A percentile compares a stretch with the other conserved stretches of the same genome.
Evolutionary conservation across 2,888 invertebrate genomes (phyloP).

Genomic region (Saturnia pavonia): DNA sequence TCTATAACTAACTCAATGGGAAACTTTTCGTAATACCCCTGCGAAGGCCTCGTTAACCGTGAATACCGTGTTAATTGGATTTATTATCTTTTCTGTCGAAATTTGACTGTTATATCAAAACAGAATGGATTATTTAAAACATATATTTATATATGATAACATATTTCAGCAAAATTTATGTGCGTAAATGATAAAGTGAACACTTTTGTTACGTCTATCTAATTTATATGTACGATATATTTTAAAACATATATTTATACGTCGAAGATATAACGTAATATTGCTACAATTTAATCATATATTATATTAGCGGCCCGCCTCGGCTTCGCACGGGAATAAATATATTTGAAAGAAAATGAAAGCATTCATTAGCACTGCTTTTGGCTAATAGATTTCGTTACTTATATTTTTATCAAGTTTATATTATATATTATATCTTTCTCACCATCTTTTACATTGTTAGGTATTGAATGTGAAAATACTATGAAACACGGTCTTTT

Average conservation of each 20-base stretch:
- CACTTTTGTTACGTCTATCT: neutral
- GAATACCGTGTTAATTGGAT: conserved; percentile 23
- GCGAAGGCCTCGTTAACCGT: conserved; percentile 17
- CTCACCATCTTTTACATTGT: no score
- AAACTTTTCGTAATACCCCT: conserved; percentile 24
- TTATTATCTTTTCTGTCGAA: conserved; percentile 22
- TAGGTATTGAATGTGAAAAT: no score
- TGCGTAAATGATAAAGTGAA: neutral
- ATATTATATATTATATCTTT: no score
- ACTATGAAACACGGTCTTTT: no score
- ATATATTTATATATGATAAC: neutral
- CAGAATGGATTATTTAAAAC: neutral
- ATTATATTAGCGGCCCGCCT: no score
- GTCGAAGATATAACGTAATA: neutral
- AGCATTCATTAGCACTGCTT: no score
- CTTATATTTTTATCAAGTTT: no score
- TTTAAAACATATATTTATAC: neutral
- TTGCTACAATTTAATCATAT: neutral
- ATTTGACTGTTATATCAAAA: neutral
- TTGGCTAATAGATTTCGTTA: no score
- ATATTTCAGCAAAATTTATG: neutral
- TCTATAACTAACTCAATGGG: conserved; percentile 32
- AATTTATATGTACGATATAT: neutral
- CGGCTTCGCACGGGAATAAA: no score
- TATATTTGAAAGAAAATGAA: no score